phyloP scores from a whole-genome alignment of 1,140 invertebrate genomes.

The Heliconius nattereri region DNA sequence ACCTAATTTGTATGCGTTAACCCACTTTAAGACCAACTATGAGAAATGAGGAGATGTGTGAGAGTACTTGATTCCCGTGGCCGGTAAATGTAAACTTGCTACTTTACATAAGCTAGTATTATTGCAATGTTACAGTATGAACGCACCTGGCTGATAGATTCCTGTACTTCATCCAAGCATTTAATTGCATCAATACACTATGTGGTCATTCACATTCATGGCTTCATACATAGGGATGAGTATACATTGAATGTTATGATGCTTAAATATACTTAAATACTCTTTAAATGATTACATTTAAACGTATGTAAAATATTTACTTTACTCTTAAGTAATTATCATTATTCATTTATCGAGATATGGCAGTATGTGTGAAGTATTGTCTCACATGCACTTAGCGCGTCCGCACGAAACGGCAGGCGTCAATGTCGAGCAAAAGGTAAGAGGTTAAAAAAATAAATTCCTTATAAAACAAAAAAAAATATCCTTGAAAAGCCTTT shows the following conservation, averaged over 20 bases:
- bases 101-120: neutral
- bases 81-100: neutral
- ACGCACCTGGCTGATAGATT: neutral
- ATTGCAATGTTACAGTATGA: neutral
- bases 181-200: neutral
- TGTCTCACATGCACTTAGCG: constrained; percentile 16
- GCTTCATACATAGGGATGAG: neutral
- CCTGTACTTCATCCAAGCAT: neutral
- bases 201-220: neutral
- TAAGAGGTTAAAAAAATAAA: constrained; percentile 18
- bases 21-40: neutral
- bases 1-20: neutral
- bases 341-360: neutral
- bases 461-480: constrained; percentile 8
- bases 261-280: too few species aligned
- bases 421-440: constrained; percentile 21
- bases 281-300: neutral
- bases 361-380: neutral
- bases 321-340: neutral
- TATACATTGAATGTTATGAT: neutral
- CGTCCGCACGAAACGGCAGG: neutral
- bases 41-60: neutral
- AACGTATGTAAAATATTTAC: neutral
- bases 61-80: neutral
- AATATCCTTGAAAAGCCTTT: constrained; percentile 21